Conservation (phyloP, 1,140 invertebrate species). For the Bombyx mandarina region DNA sequence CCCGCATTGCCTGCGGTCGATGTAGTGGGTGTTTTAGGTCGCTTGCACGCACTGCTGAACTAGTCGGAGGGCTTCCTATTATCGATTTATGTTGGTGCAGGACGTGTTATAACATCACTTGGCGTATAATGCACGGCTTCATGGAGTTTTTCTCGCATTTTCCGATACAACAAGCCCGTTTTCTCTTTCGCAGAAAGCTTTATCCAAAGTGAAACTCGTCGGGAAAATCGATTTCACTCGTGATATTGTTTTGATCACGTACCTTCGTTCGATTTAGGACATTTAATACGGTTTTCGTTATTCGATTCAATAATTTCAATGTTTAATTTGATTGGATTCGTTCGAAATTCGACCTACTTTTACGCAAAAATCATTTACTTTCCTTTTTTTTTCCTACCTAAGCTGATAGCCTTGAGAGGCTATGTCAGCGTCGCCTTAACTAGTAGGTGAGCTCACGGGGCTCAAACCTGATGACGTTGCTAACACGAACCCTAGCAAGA, state of each 20-base stretch:
- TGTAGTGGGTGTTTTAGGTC: slow-evolving; percentile 66
- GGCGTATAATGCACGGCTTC: slow-evolving; percentile 32
- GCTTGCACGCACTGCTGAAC: slow-evolving; percentile 68
- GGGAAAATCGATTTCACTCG: slow-evolving; percentile 54
- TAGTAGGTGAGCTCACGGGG: no score
- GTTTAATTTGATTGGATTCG: no score
- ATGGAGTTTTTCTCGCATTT: slow-evolving; percentile 40
- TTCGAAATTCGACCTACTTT: no score
- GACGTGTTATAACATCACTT: slow-evolving; percentile 35
- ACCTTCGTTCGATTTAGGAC: no score
- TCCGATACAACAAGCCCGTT: slow-evolving; percentile 31
- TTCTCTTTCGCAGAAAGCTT: slow-evolving; percentile 50
- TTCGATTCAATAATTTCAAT: no score
- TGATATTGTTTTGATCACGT: slow-evolving; percentile 32
- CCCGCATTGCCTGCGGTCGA: slow-evolving; percentile 56
- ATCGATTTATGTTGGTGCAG: slow-evolving; percentile 64
- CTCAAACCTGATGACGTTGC: no score
- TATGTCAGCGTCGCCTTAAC: no score
- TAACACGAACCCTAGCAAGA: no score
- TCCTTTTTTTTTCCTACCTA: no score
- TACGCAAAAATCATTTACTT: no score
- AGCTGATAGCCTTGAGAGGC: no score
- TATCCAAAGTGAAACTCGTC: slow-evolving; percentile 44
- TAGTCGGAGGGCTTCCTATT: slow-evolving; percentile 68
- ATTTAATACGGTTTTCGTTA: no score